Evolutionary conservation across 2,888 invertebrate genomes (phyloP).

Genomic region (Selenia dentaria): DNA sequence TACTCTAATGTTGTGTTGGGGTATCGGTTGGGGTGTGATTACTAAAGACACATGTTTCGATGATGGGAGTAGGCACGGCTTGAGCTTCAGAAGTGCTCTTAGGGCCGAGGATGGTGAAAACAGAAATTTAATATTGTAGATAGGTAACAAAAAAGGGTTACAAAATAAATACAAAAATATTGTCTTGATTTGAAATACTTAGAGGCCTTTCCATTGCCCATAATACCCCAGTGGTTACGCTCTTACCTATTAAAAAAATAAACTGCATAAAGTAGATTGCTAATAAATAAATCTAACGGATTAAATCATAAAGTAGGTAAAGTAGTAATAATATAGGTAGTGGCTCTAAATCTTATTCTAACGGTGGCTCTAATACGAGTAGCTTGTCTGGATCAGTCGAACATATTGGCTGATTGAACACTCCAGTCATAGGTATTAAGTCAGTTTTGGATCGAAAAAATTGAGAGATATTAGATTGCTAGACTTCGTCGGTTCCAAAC

Average conservation of each 20-base stretch:
- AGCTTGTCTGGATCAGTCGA: neutral
- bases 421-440: too few species aligned
- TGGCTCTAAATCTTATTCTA: neutral
- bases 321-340: neutral
- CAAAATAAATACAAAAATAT: too few species aligned
- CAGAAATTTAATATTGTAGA: constrained; percentile 35
- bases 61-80: constrained; percentile 41
- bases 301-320: too few species aligned
- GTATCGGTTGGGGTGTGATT: constrained; percentile 49
- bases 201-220: neutral
- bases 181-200: constrained; percentile 1
- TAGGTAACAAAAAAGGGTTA: too few species aligned
- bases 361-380: neutral
- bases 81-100: constrained; percentile 42
- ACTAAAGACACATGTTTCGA: constrained; percentile 44
- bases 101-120: constrained; percentile 36
- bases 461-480: too few species aligned
- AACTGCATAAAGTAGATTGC: constrained; percentile 11
- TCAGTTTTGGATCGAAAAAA: too few species aligned
- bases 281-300: too few species aligned
- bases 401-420: too few species aligned
- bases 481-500: neutral
- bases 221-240: neutral
- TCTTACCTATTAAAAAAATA: constrained; percentile 13
- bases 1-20: constrained; percentile 48